A percentile compares a stretch with the other conserved stretches of the same genome.
Conservation (phyloP, 2,888 invertebrate species). For the Linhomoeus sp. region DNA sequence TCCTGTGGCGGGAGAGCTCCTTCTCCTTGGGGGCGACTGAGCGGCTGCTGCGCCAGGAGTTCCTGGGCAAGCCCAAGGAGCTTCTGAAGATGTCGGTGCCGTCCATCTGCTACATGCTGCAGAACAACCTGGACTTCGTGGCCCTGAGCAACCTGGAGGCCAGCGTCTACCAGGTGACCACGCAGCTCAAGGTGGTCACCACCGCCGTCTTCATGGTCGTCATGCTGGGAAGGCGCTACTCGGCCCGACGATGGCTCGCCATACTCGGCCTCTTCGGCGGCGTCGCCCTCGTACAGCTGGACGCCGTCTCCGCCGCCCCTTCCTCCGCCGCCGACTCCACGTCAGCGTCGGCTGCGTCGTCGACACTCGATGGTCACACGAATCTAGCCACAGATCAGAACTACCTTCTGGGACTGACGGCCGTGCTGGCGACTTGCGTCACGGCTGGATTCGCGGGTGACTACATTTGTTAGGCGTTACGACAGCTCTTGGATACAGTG, state of each 20-base stretch:
- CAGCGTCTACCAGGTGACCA: slow-evolving; percentile 26
- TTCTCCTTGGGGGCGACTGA: slow-evolving; percentile 2
- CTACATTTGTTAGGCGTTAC: background rate
- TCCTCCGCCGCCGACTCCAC: background rate
- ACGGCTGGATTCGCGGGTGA: slow-evolving; percentile 28
- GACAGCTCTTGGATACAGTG: no score
- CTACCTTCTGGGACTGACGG: slow-evolving; percentile 19
- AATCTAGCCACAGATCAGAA: slow-evolving; percentile 11
- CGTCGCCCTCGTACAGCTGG: slow-evolving; percentile 24
- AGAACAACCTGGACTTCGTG: slow-evolving; percentile 28
- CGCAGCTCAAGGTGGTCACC: slow-evolving; percentile 27
- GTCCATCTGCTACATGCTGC: slow-evolving; percentile 24
- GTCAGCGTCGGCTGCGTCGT: background rate
- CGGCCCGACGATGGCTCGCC: slow-evolving; percentile 21
- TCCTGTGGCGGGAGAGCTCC: slow-evolving; percentile 14
- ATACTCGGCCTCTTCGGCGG: slow-evolving; percentile 22
- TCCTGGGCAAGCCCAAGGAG: slow-evolving; percentile 20
- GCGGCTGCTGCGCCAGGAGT: slow-evolving; percentile 13
- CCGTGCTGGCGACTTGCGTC: slow-evolving; percentile 25
- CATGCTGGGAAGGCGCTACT: slow-evolving; percentile 24
- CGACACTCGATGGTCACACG: background rate
- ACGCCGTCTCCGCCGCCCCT: slow-evolving; percentile 8
- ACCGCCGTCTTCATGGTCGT: slow-evolving; percentile 28
- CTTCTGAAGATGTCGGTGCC: slow-evolving; percentile 27
- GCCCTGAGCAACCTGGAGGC: slow-evolving; percentile 25